A percentile compares a stretch with the other conserved stretches of the same genome.
Evolutionary conservation across 2,797 vertebrate genomes (phyloP).

Genomic region (Stomatorhinus walkeri): DNA sequence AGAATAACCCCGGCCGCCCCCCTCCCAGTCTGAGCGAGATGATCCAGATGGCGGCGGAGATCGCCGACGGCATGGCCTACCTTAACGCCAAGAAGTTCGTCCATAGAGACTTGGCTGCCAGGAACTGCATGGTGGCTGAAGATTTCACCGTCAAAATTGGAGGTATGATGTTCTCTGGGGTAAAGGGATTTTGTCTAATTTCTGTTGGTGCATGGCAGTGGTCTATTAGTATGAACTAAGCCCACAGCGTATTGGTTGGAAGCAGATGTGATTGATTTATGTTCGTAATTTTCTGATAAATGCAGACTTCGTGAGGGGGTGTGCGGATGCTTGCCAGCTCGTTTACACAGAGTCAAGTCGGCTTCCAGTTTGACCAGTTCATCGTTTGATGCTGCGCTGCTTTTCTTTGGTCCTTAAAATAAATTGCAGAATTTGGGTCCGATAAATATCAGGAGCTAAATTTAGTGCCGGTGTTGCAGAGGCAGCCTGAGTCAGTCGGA

Average conservation of each 20-base stretch:
- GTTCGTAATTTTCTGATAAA: neutral
- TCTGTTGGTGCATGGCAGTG: neutral
- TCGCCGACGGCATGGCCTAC: constrained; percentile 96
- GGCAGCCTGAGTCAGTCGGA: neutral
- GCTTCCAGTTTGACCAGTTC: neutral
- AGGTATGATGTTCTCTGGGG: constrained; percentile 54
- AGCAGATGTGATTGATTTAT: neutral
- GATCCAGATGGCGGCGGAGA: constrained; percentile 94
- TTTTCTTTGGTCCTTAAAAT: neutral
- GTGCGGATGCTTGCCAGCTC: neutral
- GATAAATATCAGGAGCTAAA: neutral
- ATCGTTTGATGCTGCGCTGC: neutral
- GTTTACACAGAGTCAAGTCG: neutral
- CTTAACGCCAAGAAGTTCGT: constrained; percentile 97
- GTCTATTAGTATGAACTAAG: neutral
- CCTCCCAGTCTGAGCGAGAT: constrained; percentile 83
- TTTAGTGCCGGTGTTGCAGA: neutral
- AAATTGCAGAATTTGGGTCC: neutral
- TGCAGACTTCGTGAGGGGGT: neutral
- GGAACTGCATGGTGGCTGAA: constrained; percentile 98
- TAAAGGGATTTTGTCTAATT: neutral
- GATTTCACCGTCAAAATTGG: constrained; percentile 94
- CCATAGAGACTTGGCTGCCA: constrained; percentile 89
- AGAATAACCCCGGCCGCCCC: constrained; percentile 85
- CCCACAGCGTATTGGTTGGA: neutral